These are phyloP conservation scores for Formica selysi DNA, from an alignment of 1,140 invertebrate genomes.

Conservation along the genomic window DNA sequence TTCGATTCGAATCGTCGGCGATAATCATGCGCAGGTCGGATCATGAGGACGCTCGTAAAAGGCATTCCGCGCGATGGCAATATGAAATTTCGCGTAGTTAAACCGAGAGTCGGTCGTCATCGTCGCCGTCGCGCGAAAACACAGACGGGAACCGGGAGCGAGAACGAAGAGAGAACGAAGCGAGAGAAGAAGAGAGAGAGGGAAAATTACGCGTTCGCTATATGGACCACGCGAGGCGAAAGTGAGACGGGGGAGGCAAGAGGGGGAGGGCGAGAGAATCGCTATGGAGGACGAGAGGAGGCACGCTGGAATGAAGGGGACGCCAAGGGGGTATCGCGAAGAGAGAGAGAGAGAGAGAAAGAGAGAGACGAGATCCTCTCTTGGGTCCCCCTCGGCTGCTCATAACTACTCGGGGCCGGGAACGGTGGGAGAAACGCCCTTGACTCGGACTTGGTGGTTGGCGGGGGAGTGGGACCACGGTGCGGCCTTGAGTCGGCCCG, in stretches of 20 bases:
- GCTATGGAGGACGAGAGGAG: conserved; percentile 57
- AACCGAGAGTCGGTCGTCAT: conserved; percentile 37
- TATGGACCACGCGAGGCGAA: conserved; percentile 58
- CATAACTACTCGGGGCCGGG: conserved; percentile 61
- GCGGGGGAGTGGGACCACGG: conserved; percentile 83
- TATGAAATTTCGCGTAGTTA: conserved; percentile 30
- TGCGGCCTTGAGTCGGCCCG: conserved; percentile 83
- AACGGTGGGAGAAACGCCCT: conserved; percentile 81
- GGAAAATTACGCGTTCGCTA: conserved; percentile 50
- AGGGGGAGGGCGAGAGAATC: conserved; percentile 22
- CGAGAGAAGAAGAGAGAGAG: conserved; percentile 3
- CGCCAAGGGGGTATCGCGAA: conserved; percentile 3
- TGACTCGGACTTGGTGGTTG: conserved; percentile 82
- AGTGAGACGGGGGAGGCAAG: conserved; percentile 47
- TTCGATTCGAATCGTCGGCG: conserved; percentile 25
- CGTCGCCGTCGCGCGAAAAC: conserved; percentile 28
- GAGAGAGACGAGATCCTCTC: conserved; percentile 68
- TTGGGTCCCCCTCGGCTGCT: conserved; percentile 63
- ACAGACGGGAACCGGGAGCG: conserved; percentile 14
- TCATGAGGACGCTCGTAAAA: conserved; percentile 40
- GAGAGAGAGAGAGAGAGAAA: neutral
- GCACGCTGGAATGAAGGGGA: conserved; percentile 15
- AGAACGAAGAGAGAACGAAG: conserved; percentile 48
- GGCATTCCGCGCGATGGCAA: conserved; percentile 13
- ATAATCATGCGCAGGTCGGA: conserved; percentile 10